Percentiles rank a stretch among this genome's conserved stretches.
These are phyloP conservation scores for Quadroppia sp. DNA, from an alignment of 2,888 invertebrate species.

Conservation along the genomic window DNA sequence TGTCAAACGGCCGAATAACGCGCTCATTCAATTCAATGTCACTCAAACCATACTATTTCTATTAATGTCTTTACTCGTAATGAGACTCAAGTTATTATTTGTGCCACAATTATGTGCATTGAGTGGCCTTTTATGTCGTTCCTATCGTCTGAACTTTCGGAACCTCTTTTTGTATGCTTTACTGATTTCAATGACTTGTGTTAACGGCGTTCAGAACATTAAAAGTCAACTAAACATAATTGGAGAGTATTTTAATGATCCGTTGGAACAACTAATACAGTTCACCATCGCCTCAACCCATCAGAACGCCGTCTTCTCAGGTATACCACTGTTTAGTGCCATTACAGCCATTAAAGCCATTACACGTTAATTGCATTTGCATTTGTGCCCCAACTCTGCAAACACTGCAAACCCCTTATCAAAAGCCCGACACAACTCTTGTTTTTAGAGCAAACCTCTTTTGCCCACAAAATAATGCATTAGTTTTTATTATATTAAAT, in stretches of 20 bases:
- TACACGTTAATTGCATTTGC: neutral
- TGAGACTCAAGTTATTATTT: slow-evolving; percentile 72
- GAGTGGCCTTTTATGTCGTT: slow-evolving; percentile 59
- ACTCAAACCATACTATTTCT: slow-evolving; percentile 67
- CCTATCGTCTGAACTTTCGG: neutral
- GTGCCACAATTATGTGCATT: slow-evolving; percentile 73
- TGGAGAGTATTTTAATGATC: slow-evolving; percentile 61
- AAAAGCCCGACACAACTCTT: neutral
- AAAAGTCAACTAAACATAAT: slow-evolving; percentile 57
- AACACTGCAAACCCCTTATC: neutral
- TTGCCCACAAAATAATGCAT: neutral
- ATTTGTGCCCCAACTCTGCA: neutral
- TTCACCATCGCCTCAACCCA: slow-evolving; percentile 19
- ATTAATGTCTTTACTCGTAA: slow-evolving; percentile 68
- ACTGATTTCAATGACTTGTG: slow-evolving; percentile 59
- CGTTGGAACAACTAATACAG: slow-evolving; percentile 24
- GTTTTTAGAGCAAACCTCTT: neutral
- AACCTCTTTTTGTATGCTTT: slow-evolving; percentile 50
- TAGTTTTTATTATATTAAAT: neutral
- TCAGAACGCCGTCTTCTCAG: slow-evolving; percentile 20
- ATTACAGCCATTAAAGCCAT: neutral
- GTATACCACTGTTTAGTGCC: slow-evolving; percentile 4
- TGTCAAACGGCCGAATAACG: slow-evolving; percentile 52
- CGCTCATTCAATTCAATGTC: slow-evolving; percentile 62
- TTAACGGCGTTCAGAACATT: slow-evolving; percentile 58